Conservation (phyloP, 2,113 vertebrate species). For the Cavia porcellus region DNA sequence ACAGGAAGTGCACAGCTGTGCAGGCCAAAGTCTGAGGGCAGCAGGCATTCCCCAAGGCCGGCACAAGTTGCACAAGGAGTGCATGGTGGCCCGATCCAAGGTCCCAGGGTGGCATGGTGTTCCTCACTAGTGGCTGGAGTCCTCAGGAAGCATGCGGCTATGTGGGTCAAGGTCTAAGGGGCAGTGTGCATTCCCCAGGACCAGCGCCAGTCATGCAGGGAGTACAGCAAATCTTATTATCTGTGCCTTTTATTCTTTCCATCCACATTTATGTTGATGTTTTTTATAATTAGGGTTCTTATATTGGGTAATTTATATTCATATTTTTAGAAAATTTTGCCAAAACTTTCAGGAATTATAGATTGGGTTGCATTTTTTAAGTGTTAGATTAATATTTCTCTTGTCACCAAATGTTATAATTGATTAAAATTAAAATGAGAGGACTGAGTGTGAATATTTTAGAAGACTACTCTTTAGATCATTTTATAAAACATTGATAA, state of each 20-base stretch:
- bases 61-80: no score
- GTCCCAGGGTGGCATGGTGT: no score
- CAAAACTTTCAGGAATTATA: constrained; percentile 47
- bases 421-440: constrained; percentile 46
- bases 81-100: no score
- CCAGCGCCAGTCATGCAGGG: no score
- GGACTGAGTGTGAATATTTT: not conserved
- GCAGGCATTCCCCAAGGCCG: no score
- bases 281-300: constrained; percentile 43
- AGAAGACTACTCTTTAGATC: not conserved
- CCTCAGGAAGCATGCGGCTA: no score
- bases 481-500: constrained; percentile 54
- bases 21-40: no score
- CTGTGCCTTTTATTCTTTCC: not conserved
- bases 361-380: constrained; percentile 11
- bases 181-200: no score
- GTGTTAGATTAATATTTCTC: constrained; percentile 6
- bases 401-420: constrained; percentile 34
- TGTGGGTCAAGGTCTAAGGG: no score
- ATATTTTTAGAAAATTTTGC: constrained; percentile 23
- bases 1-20: no score
- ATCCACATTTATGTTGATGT: constrained; percentile 24
- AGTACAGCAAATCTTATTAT: constrained; percentile 2
- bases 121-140: no score
- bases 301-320: not conserved